phyloP scores from a whole-genome alignment of 2,113 vertebrate genomes.

The Erythrocebus patas region DNA sequence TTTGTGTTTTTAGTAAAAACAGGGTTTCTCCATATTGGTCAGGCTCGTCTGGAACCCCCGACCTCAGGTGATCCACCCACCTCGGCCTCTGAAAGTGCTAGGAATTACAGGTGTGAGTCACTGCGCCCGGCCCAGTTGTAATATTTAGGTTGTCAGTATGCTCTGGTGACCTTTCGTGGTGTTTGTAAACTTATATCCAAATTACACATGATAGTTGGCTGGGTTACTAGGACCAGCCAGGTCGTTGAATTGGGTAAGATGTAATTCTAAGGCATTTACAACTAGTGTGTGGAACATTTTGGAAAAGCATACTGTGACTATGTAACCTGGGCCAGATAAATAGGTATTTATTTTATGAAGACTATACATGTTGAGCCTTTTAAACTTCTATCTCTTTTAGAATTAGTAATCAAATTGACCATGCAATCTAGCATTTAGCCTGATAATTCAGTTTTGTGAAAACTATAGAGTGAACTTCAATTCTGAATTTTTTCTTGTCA shows the following conservation, averaged over 20 bases:
- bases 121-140: not conserved
- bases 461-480: not conserved
- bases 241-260: not conserved
- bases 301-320: not conserved
- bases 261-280: not conserved
- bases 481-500: not conserved
- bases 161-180: not conserved
- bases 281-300: not conserved
- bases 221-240: not conserved
- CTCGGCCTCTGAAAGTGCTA: too few species aligned
- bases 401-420: not conserved
- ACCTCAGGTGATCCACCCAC: too few species aligned
- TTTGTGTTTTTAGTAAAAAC: too few species aligned
- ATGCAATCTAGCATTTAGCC: not conserved
- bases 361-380: not conserved
- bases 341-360: constrained; percentile 6
- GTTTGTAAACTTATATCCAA: not conserved
- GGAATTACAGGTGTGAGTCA: too few species aligned
- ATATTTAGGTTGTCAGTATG: not conserved
- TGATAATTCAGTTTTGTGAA: constrained; percentile 8
- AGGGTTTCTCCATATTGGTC: too few species aligned
- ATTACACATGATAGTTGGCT: not conserved
- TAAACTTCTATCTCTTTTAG: not conserved
- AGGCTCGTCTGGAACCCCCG: too few species aligned
- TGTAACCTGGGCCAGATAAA: not conserved